Evolutionary conservation across 2,888 invertebrate species (phyloP).

Genomic region (Dynastes grantii): DNA sequence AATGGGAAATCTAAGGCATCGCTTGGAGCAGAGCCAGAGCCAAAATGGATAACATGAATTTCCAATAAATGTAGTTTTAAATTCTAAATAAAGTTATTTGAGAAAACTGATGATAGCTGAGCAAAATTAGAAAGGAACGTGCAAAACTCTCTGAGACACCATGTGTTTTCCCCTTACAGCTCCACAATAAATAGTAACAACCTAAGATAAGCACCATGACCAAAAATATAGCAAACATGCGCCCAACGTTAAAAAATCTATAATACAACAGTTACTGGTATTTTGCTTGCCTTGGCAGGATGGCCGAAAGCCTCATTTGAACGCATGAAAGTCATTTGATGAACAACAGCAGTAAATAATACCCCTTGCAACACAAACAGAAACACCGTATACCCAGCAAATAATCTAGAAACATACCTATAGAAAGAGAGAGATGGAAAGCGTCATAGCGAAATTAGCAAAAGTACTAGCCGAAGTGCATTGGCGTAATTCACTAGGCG

Average conservation of each 20-base stretch:
- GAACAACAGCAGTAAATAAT: constrained; percentile 32
- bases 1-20: no score
- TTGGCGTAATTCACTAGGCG: not conserved
- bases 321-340: constrained; percentile 16
- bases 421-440: not conserved
- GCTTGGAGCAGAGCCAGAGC: no score
- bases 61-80: no score
- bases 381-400: not conserved
- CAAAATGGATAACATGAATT: no score
- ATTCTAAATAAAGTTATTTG: no score
- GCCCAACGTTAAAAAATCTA: not conserved
- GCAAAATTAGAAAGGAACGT: no score
- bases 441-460: not conserved
- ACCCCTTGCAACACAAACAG: not conserved
- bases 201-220: no score
- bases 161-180: no score
- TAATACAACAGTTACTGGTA: not conserved
- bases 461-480: not conserved
- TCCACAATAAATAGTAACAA: no score
- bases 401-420: not conserved
- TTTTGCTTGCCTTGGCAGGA: not conserved
- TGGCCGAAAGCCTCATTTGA: constrained; percentile 21
- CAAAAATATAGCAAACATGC: no score
- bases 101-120: no score
- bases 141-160: no score